A percentile compares a stretch with the other conserved stretches of the same genome.
Evolutionary conservation across 2,888 invertebrate species (phyloP).

Genomic region (Colostygia pectinataria): DNA sequence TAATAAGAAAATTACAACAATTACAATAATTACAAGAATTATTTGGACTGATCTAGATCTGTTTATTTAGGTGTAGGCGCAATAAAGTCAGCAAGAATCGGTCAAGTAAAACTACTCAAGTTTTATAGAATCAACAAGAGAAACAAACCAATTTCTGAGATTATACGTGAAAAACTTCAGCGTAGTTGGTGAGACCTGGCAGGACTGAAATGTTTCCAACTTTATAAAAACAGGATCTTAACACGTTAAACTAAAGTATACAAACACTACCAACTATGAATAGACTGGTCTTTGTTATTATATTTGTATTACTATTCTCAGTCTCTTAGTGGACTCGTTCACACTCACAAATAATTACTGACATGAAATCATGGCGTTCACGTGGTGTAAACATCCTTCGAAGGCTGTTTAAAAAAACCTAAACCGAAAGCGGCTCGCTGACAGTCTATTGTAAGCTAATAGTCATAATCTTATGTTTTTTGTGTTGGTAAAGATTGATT

Average conservation of each 20-base stretch:
- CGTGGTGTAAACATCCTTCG: slow-evolving; percentile 78
- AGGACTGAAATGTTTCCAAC: slow-evolving; percentile 14
- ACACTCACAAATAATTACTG: slow-evolving; percentile 79
- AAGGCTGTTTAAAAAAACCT: slow-evolving; percentile 58
- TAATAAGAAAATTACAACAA: too few species aligned
- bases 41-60: too few species aligned
- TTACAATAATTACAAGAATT: too few species aligned
- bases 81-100: too few species aligned
- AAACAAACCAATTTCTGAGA: too few species aligned
- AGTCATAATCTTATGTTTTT: slow-evolving; percentile 70
- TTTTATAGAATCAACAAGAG: too few species aligned
- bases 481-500: slow-evolving; percentile 50
- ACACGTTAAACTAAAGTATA: slow-evolving; percentile 56
- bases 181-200: background rate
- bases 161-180: background rate
- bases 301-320: slow-evolving; percentile 73
- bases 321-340: slow-evolving; percentile 75
- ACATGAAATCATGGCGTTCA: slow-evolving; percentile 78
- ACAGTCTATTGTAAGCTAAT: slow-evolving; percentile 76
- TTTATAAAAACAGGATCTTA: slow-evolving; percentile 41
- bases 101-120: too few species aligned
- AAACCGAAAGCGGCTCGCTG: slow-evolving; percentile 71
- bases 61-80: too few species aligned
- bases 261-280: slow-evolving; percentile 62
- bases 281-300: slow-evolving; percentile 75